A percentile compares a stretch with the other conserved stretches of the same genome.
Conservation (phyloP, 2,797 vertebrate genomes). For the Rhinogobio ventralis region DNA sequence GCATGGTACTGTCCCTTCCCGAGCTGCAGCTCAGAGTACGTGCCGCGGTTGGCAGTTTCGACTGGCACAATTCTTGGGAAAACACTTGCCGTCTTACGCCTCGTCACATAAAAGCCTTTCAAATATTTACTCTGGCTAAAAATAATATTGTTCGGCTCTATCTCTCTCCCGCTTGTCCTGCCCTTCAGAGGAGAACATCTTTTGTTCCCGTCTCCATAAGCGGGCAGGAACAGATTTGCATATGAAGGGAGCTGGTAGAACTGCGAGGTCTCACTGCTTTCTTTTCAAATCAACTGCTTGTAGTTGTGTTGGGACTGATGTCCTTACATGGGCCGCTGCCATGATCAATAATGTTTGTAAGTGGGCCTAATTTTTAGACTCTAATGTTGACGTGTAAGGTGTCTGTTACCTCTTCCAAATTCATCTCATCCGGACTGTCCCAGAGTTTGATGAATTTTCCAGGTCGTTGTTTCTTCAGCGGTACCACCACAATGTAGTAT, state of each 20-base stretch:
- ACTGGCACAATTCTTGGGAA: conserved; percentile 17
- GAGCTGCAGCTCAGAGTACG: neutral
- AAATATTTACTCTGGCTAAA: conserved; percentile 47
- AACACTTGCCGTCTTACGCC: neutral
- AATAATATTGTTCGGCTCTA: conserved; percentile 15
- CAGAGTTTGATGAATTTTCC: conserved; percentile 96
- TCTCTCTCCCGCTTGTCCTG: conserved; percentile 31
- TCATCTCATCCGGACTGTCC: conserved; percentile 98
- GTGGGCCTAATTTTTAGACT: neutral
- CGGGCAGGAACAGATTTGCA: neutral
- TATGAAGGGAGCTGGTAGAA: conserved; percentile 21
- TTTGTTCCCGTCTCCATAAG: conserved; percentile 13
- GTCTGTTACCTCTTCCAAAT: conserved; percentile 92
- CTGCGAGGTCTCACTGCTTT: neutral
- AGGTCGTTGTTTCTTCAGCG: conserved; percentile 93
- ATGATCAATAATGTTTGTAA: conserved; percentile 8
- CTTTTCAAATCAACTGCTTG: conserved; percentile 2
- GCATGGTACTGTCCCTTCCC: neutral
- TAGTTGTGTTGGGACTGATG: neutral
- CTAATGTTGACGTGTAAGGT: neutral
- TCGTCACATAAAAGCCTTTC: conserved; percentile 34
- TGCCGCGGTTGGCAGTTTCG: neutral
- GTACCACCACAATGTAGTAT: conserved; percentile 97
- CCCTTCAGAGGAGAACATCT: neutral
- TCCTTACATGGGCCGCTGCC: neutral